A percentile compares a stretch with the other conserved stretches of the same genome.
Evolutionary conservation across 2,888 invertebrate genomes (phyloP).

Genomic region (Mongoloraphidia duomilia): DNA sequence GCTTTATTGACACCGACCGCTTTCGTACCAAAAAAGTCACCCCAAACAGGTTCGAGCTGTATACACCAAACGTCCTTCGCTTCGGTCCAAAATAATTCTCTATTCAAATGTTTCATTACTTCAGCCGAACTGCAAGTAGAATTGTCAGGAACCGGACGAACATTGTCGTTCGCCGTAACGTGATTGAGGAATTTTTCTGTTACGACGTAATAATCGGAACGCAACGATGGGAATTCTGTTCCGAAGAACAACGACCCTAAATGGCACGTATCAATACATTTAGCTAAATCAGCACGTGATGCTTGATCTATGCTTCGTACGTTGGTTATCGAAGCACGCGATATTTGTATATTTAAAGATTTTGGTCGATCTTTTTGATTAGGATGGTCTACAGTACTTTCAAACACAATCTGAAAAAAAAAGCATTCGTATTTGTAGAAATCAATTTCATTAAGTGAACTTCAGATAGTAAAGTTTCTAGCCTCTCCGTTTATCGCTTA

Average conservation of each 20-base stretch:
- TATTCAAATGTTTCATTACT: conserved; percentile 20
- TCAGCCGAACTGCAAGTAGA: conserved; percentile 2
- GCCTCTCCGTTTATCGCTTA: no score
- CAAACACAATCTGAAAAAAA: conserved; percentile 52
- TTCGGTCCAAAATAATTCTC: conserved; percentile 57
- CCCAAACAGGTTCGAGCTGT: conserved; percentile 81
- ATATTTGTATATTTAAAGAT: conserved; percentile 71
- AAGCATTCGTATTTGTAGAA: no score
- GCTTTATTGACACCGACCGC: conserved; percentile 58
- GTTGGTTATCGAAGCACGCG: conserved; percentile 59
- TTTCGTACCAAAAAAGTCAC: conserved; percentile 76
- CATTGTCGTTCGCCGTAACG: conserved; percentile 33
- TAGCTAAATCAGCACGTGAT: conserved; percentile 65
- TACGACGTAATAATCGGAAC: conserved; percentile 58
- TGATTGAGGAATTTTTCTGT: conserved; percentile 73
- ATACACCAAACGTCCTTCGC: conserved; percentile 82
- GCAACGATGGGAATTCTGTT: conserved; percentile 60
- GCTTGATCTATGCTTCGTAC: conserved; percentile 45
- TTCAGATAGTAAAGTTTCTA: no score
- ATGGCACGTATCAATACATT: conserved; percentile 63
- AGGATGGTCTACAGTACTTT: conserved; percentile 59
- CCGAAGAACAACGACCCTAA: conserved; percentile 59
- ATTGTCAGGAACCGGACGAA: conserved; percentile 24
- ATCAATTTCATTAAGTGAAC: no score
- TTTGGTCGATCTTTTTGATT: conserved; percentile 79